phyloP scores from a whole-genome alignment of 2,113 vertebrate genomes.

The Pogona vitticeps region DNA sequence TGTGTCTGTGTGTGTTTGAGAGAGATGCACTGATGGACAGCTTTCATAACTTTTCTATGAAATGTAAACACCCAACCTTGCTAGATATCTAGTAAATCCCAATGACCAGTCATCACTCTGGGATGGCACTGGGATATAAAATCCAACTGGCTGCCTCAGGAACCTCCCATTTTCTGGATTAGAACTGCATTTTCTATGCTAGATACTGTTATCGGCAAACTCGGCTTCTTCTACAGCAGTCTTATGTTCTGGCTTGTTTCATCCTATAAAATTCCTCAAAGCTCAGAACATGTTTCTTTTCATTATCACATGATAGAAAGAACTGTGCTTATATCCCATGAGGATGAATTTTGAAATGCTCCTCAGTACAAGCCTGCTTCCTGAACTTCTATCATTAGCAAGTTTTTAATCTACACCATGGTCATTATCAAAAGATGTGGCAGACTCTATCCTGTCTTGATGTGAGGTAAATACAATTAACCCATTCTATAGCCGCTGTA shows the following conservation, averaged over 20 bases:
- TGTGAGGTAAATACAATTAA: background rate
- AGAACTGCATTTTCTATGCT: background rate
- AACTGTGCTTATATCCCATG: background rate
- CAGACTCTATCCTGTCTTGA: background rate
- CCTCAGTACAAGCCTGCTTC: too few species aligned
- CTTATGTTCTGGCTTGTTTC: background rate
- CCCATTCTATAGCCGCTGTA: background rate
- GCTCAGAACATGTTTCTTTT: background rate
- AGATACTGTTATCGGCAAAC: background rate
- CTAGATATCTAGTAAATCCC: background rate
- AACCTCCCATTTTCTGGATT: background rate
- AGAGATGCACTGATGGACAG: background rate
- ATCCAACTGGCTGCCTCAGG: background rate
- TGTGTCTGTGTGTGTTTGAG: background rate
- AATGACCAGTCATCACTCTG: background rate
- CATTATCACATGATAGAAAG: background rate
- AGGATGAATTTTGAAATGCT: background rate
- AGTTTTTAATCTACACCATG: too few species aligned
- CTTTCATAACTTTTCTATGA: background rate
- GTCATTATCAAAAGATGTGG: background rate
- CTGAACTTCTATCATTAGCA: too few species aligned
- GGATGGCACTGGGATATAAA: background rate
- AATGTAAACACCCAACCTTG: background rate
- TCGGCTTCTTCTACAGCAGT: background rate
- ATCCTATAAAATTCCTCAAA: background rate